Conservation (phyloP, 2,113 vertebrate genomes). For the Abramis brama region DNA sequence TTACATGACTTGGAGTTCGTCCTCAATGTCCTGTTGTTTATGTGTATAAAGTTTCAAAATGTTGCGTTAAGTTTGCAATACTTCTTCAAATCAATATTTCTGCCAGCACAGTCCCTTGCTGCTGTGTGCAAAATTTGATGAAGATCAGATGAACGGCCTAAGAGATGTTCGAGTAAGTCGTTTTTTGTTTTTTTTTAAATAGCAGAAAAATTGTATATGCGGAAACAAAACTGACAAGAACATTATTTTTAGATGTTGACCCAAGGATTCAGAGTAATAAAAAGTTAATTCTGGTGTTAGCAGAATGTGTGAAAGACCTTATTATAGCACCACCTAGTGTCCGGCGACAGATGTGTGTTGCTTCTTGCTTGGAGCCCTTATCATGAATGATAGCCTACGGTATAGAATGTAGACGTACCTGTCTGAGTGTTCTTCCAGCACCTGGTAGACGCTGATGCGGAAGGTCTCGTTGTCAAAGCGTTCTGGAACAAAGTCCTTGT, state of each 20-base stretch:
- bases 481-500: slow-evolving; percentile 92
- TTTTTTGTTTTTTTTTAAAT: too few species aligned
- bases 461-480: slow-evolving; percentile 93
- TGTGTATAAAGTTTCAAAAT: not conserved
- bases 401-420: slow-evolving; percentile 71
- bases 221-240: not conserved
- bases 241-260: not conserved
- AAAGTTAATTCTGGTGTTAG: not conserved
- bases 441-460: slow-evolving; percentile 93
- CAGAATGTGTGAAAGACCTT: not conserved
- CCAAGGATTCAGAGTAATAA: not conserved
- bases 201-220: not conserved
- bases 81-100: too few species aligned
- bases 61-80: not conserved
- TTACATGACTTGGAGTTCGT: too few species aligned
- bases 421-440: slow-evolving; percentile 89
- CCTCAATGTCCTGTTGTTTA: not conserved
- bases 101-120: not conserved
- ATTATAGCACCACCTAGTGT: not conserved
- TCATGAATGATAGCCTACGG: not conserved
- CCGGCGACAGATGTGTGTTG: not conserved
- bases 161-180: not conserved
- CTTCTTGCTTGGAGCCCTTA: not conserved
- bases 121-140: not conserved
- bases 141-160: not conserved